Conservation (phyloP, 2,113 vertebrate species). For the Uropsilus gracilis region DNA sequence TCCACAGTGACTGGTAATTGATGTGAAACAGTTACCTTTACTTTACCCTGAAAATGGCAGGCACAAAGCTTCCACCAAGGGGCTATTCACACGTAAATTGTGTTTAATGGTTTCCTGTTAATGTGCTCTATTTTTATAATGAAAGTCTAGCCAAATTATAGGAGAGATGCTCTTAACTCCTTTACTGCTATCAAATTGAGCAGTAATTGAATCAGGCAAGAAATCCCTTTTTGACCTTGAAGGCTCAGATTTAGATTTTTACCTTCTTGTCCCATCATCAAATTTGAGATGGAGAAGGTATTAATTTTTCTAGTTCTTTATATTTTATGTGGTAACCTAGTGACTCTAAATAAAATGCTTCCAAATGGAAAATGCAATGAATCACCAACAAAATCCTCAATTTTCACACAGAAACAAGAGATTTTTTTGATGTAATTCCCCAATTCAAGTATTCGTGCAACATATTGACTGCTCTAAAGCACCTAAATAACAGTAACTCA, state of each 20-base stretch:
- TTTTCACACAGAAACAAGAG: conserved; percentile 70
- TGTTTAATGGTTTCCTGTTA: conserved; percentile 83
- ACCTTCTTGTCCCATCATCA: neutral
- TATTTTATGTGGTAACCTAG: conserved; percentile 39
- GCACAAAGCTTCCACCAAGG: conserved; percentile 61
- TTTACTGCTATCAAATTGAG: conserved; percentile 77
- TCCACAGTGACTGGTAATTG: conserved; percentile 70
- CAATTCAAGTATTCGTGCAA: conserved; percentile 67
- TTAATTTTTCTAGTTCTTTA: conserved; percentile 55
- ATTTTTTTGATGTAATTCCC: conserved; percentile 71
- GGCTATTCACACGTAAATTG: conserved; percentile 78
- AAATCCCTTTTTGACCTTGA: conserved; percentile 78
- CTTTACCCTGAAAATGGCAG: conserved; percentile 73
- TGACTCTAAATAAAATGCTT: conserved; percentile 64
- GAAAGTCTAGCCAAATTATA: conserved; percentile 78
- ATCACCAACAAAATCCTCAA: conserved; percentile 66
- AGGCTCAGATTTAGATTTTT: conserved; percentile 76
- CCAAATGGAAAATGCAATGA: conserved; percentile 55
- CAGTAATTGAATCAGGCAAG: conserved; percentile 71
- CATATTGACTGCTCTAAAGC: conserved; percentile 71
- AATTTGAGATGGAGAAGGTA: conserved; percentile 53
- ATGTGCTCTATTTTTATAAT: conserved; percentile 78
- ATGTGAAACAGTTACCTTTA: conserved; percentile 72
- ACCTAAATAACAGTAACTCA: conserved; percentile 70
- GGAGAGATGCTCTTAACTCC: conserved; percentile 71